These are phyloP conservation scores for Caenorhabditis angaria DNA, from an alignment of 2,888 invertebrate species.

Conservation along the genomic window DNA sequence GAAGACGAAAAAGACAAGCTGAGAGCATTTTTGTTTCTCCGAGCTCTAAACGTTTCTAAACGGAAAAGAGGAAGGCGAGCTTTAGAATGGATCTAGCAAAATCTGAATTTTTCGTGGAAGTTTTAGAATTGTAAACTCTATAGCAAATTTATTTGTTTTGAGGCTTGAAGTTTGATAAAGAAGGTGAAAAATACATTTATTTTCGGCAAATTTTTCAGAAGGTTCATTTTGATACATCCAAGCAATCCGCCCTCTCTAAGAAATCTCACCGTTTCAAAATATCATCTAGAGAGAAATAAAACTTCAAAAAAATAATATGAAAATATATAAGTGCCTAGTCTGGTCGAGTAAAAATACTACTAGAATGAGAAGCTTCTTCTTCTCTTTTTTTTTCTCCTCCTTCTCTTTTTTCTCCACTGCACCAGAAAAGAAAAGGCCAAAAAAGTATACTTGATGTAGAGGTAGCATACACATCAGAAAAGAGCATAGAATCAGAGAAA, in stretches of 20 bases:
- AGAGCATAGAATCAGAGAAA: not conserved
- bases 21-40: slow-evolving; percentile 4
- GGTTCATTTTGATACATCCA: too few species aligned
- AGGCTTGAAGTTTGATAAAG: too few species aligned
- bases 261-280: not conserved
- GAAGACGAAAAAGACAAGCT: slow-evolving; percentile 7
- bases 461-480: too few species aligned
- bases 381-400: not conserved
- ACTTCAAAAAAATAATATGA: not conserved
- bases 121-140: too few species aligned
- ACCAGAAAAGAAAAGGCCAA: not conserved
- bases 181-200: too few species aligned
- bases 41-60: slow-evolving; percentile 1
- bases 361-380: slow-evolving; percentile 4
- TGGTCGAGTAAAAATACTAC: slow-evolving; percentile 6
- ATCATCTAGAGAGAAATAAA: not conserved
- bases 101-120: too few species aligned
- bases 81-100: too few species aligned
- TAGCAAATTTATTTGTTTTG: too few species aligned
- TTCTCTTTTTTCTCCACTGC: not conserved
- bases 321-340: not conserved
- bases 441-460: not conserved
- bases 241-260: too few species aligned
- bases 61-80: not conserved
- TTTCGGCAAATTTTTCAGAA: not conserved